Conservation (phyloP, 2,113 vertebrate species). For the Tachysurus vachellii region DNA sequence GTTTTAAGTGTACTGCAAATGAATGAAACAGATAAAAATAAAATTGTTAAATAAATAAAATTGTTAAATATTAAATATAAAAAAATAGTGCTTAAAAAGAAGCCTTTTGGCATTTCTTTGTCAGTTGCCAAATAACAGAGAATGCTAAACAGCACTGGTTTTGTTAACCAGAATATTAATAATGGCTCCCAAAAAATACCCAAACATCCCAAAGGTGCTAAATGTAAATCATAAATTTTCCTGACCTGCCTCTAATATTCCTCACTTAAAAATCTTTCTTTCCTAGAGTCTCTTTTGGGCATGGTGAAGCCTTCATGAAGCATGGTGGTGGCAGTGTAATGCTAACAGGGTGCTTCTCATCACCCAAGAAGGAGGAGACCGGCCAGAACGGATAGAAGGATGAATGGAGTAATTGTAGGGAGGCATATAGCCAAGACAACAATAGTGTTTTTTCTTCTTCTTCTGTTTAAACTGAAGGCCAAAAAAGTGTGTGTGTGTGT, state of each 20-base stretch:
- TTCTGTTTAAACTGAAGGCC: neutral
- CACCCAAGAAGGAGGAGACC: neutral
- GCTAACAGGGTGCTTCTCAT: neutral
- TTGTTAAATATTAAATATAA: too few species aligned
- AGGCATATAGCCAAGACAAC: too few species aligned
- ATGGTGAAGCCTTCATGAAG: neutral
- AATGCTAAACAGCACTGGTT: neutral
- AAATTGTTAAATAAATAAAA: too few species aligned
- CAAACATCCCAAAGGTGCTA: neutral
- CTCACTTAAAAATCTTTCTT: neutral
- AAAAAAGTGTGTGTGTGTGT: too few species aligned
- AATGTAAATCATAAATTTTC: neutral
- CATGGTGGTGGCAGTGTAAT: neutral
- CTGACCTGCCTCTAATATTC: neutral
- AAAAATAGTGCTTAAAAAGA: too few species aligned
- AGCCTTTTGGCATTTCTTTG: too few species aligned
- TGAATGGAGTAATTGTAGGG: neutral
- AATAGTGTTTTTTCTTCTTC: neutral
- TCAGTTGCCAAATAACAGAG: too few species aligned
- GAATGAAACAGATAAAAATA: too few species aligned
- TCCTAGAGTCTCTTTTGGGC: neutral
- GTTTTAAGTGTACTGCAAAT: too few species aligned
- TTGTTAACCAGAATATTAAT: neutral
- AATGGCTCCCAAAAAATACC: neutral
- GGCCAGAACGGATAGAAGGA: neutral